These are phyloP conservation scores for Parapristionchus giblindavisi DNA, from an alignment of 2,888 invertebrate species.

Conservation along the genomic window DNA sequence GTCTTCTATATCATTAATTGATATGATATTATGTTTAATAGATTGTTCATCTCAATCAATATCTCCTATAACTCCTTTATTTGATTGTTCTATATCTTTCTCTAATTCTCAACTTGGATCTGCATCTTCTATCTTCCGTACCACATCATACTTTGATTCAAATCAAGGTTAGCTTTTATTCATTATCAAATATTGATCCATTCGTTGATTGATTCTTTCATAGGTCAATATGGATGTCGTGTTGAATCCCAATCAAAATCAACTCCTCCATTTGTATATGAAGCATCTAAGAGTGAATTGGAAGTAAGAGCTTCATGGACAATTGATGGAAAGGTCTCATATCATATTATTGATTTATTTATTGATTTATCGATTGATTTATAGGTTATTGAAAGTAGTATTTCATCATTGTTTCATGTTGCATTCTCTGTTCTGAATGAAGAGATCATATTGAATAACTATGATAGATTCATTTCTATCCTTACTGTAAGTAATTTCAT, in stretches of 20 bases:
- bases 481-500: neutral
- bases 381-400: neutral
- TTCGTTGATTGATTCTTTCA: neutral
- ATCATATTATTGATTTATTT: too few relatives aligned
- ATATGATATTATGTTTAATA: too few relatives aligned
- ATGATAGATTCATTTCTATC: neutral
- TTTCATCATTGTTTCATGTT: neutral
- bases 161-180: neutral
- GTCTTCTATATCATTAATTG: too few relatives aligned
- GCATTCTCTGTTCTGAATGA: conserved; percentile 26
- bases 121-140: conserved; percentile 24
- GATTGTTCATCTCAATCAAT: neutral
- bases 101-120: conserved; percentile 16
- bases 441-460: conserved; percentile 11
- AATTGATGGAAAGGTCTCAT: conserved; percentile 21
- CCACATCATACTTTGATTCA: neutral
- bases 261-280: conserved; percentile 4
- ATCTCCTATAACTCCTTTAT: neutral
- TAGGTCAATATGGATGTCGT: conserved; percentile 16
- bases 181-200: neutral
- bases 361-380: too few relatives aligned
- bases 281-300: neutral
- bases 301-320: conserved; percentile 13
- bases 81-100: conserved; percentile 32
- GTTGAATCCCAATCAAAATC: neutral